Conservation (phyloP, 2,888 invertebrate species). For the Melinaea marsaeus region DNA sequence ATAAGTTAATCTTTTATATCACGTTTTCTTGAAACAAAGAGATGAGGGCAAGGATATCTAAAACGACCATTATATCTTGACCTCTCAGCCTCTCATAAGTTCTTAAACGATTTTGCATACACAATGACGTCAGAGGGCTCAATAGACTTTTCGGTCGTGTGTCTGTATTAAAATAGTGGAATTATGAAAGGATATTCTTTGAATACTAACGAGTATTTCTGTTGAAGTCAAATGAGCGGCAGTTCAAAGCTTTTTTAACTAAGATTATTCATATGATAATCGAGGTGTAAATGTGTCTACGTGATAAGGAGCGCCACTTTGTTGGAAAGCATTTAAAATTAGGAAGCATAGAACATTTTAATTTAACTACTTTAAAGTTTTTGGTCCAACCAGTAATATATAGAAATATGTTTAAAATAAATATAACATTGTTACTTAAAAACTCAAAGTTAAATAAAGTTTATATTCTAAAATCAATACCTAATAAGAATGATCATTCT, state of each 20-base stretch:
- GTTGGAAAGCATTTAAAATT: slow-evolving; percentile 3
- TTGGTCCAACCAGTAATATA: not conserved
- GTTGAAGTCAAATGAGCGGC: slow-evolving; percentile 50
- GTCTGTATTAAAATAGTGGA: slow-evolving; percentile 70
- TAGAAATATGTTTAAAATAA: not conserved
- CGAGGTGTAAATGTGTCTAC: slow-evolving; percentile 38
- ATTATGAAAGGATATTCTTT: slow-evolving; percentile 71
- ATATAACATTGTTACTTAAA: not conserved
- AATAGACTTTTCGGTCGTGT: slow-evolving; percentile 49
- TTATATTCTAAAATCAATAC: not conserved
- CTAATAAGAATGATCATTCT: not conserved
- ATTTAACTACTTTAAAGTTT: not conserved
- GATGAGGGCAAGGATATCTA: slow-evolving; percentile 67
- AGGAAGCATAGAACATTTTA: not conserved
- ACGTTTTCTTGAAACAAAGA: slow-evolving; percentile 75
- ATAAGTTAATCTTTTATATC: slow-evolving; percentile 77
- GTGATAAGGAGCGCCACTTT: slow-evolving; percentile 19
- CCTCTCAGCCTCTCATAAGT: slow-evolving; percentile 37
- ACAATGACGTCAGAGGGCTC: slow-evolving; percentile 22
- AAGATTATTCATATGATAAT: slow-evolving; percentile 57
- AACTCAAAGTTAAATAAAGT: not conserved
- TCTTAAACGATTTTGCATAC: slow-evolving; percentile 32
- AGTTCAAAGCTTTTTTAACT: slow-evolving; percentile 39
- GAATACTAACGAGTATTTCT: slow-evolving; percentile 67
- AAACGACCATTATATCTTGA: slow-evolving; percentile 51